These are phyloP conservation scores for Eupeodes corollae DNA, from an alignment of 1,140 invertebrate genomes.

Conservation along the genomic window DNA sequence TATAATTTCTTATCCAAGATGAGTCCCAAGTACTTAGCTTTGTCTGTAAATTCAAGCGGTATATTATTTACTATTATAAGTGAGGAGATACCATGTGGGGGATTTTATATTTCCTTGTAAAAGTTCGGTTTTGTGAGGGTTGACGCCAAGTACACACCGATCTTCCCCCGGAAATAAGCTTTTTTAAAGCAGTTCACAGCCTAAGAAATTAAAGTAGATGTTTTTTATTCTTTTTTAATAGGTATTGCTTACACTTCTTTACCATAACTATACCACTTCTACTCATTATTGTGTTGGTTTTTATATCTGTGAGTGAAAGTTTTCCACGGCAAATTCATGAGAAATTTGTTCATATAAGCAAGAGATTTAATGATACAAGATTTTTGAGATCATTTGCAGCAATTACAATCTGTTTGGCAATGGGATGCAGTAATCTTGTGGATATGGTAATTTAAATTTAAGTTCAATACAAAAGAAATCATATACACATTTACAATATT, in stretches of 20 bases:
- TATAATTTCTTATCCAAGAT: no score
- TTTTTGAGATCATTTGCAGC: slow-evolving; percentile 44
- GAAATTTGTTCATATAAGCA: slow-evolving; percentile 39
- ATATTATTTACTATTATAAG: no score
- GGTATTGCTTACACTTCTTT: slow-evolving; percentile 31
- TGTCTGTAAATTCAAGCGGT: no score
- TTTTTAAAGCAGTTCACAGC: no score
- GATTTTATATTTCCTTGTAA: no score
- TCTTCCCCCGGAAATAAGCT: no score
- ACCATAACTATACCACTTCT: slow-evolving; percentile 39
- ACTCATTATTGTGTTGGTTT: slow-evolving; percentile 39
- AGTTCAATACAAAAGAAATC: neutral
- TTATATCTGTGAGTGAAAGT: slow-evolving; percentile 43
- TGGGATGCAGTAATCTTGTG: slow-evolving; percentile 45
- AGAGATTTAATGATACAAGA: slow-evolving; percentile 42
- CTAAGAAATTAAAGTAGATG: no score
- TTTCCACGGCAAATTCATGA: slow-evolving; percentile 40
- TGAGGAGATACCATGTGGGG: no score
- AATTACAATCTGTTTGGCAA: slow-evolving; percentile 42
- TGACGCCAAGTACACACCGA: no score
- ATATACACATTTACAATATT: neutral
- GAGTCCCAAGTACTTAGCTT: no score
- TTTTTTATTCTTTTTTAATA: slow-evolving; percentile 13
- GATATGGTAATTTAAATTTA: slow-evolving; percentile 42
- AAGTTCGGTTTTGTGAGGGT: no score